These are phyloP conservation scores for Elgaria multicarinata DNA, from an alignment of 2,113 vertebrate genomes.

Conservation along the genomic window DNA sequence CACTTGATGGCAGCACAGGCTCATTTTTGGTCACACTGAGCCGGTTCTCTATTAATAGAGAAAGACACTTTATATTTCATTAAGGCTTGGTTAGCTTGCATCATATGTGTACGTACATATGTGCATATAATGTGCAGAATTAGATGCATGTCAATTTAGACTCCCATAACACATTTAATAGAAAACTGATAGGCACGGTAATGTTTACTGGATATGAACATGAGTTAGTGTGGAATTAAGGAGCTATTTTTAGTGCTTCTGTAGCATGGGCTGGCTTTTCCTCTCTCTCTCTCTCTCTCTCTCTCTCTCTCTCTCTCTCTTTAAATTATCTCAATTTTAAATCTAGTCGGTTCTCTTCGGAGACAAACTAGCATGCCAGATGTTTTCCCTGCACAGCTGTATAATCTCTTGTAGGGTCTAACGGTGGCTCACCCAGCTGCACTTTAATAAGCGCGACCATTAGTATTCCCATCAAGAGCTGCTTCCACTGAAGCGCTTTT, in stretches of 20 bases:
- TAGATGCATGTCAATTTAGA: neutral
- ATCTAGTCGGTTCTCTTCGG: neutral
- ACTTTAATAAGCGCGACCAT: neutral
- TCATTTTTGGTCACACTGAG: neutral
- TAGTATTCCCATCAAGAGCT: constrained; percentile 21
- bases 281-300: neutral
- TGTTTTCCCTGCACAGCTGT: constrained; percentile 9
- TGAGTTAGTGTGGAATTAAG: accelerated
- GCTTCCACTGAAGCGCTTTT: neutral
- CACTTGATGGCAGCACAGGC: constrained; percentile 68
- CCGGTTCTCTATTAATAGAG: accelerated
- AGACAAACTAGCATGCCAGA: constrained; percentile 5
- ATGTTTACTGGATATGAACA: constrained; percentile 19
- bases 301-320: too few relatives aligned
- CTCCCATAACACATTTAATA: neutral
- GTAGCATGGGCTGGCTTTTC: neutral
- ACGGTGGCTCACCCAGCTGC: constrained; percentile 8
- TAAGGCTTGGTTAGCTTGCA: constrained; percentile 13
- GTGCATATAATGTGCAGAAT: neutral
- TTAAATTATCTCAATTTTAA: neutral
- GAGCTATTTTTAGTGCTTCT: constrained; percentile 11
- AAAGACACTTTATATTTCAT: neutral
- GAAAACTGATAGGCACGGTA: neutral
- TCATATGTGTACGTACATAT: neutral
- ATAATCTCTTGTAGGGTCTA: neutral